These are phyloP conservation scores for Laticauda colubrina DNA, from an alignment of 2,113 vertebrate species.

Conservation along the genomic window DNA sequence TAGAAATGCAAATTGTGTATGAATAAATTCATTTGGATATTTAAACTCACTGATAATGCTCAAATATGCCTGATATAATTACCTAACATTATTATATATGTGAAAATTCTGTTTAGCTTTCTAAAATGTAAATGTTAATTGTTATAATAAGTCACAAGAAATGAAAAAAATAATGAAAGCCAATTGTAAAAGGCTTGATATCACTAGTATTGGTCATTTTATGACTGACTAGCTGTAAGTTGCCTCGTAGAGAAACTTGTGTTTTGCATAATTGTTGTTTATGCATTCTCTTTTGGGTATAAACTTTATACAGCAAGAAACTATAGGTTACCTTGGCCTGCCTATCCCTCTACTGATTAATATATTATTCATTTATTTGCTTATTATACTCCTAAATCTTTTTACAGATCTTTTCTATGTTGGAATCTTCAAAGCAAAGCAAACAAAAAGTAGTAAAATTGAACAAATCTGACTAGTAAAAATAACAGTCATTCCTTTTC, in stretches of 20 bases:
- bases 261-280: neutral
- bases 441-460: neutral
- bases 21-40: neutral
- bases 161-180: neutral
- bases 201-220: neutral
- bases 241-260: neutral
- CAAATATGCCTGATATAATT: neutral
- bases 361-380: neutral
- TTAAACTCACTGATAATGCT: neutral
- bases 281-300: neutral
- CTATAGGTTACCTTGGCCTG: neutral
- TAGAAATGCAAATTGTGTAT: neutral
- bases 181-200: neutral
- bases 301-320: neutral
- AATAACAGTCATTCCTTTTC: neutral
- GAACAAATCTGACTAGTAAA: neutral
- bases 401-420: neutral
- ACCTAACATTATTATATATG: neutral
- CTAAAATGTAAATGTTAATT: neutral
- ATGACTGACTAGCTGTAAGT: neutral
- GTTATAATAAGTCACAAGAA: neutral
- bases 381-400: neutral
- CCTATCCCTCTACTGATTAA: neutral
- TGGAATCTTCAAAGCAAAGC: neutral
- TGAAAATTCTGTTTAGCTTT: neutral